phyloP scores from a whole-genome alignment of 2,113 vertebrate species.

The Peromyscus leucopus region DNA sequence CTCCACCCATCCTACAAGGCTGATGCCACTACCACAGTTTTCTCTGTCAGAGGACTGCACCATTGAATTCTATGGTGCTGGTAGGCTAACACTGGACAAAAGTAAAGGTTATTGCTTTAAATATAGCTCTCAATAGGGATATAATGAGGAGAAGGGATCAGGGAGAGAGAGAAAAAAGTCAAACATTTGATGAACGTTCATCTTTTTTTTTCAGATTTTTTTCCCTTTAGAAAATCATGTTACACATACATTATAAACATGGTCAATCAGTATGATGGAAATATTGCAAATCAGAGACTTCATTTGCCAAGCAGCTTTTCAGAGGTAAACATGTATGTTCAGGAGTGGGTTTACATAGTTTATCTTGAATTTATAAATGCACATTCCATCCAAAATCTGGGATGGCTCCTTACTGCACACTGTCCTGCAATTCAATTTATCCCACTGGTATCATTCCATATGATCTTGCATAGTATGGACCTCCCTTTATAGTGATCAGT shows the following conservation, averaged over 20 bases:
- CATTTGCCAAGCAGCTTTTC: background rate
- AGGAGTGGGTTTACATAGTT: background rate
- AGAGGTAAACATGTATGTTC: background rate
- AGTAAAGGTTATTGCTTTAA: background rate
- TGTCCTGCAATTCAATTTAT: slow-evolving; percentile 27
- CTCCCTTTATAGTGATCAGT: background rate
- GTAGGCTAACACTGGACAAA: background rate
- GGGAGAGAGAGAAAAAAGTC: background rate
- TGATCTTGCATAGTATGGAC: background rate
- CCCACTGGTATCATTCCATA: background rate
- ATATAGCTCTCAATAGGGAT: background rate
- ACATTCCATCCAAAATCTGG: background rate
- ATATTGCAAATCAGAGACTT: background rate
- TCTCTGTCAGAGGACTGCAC: fast-evolving
- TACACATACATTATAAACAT: background rate
- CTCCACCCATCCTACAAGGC: background rate
- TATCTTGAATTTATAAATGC: background rate
- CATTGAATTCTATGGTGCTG: background rate
- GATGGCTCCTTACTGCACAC: background rate
- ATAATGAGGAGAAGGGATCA: background rate
- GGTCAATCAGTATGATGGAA: background rate
- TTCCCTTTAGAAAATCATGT: background rate
- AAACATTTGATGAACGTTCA: background rate
- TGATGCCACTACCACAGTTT: background rate
- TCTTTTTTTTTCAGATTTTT: slow-evolving; percentile 20